phyloP scores from a whole-genome alignment of 2,113 vertebrate species.

The Microcebus lehilahytsara region DNA sequence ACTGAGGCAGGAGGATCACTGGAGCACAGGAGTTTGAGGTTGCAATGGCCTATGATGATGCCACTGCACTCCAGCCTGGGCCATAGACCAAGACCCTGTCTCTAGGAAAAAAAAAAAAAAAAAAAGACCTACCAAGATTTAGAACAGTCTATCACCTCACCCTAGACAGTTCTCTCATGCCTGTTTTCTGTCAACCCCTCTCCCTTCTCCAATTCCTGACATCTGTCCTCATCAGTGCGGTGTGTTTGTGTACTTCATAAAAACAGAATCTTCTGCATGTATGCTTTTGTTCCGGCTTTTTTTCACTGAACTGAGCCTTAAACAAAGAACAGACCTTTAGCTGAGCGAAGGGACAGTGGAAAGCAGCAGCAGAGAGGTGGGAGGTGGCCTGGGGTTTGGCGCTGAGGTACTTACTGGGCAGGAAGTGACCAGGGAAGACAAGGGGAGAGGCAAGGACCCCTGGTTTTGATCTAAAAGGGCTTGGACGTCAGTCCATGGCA shows the following conservation, averaged over 20 bases:
- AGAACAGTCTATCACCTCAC: neutral
- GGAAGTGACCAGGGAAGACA: neutral
- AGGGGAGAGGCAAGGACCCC: neutral
- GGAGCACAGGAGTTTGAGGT: too few relatives aligned
- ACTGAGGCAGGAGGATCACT: too few relatives aligned
- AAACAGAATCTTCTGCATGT: neutral
- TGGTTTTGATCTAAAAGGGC: neutral
- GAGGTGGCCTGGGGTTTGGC: neutral
- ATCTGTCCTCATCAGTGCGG: neutral
- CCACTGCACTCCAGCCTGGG: too few relatives aligned
- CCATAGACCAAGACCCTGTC: too few relatives aligned
- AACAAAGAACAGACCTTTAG: neutral
- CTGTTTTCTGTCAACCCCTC: neutral
- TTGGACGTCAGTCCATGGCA: neutral
- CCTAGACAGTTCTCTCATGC: neutral
- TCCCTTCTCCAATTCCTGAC: neutral
- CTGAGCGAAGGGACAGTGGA: neutral
- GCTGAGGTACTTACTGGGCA: rapidly evolving
- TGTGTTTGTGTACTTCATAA: neutral
- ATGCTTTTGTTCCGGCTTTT: neutral
- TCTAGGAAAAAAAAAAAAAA: too few relatives aligned
- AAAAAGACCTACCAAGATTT: neutral
- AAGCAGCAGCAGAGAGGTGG: neutral
- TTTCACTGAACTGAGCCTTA: neutral
- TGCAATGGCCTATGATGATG: too few relatives aligned